phyloP scores from a whole-genome alignment of 2,888 invertebrate species.

The Criorhina ranunculi region DNA sequence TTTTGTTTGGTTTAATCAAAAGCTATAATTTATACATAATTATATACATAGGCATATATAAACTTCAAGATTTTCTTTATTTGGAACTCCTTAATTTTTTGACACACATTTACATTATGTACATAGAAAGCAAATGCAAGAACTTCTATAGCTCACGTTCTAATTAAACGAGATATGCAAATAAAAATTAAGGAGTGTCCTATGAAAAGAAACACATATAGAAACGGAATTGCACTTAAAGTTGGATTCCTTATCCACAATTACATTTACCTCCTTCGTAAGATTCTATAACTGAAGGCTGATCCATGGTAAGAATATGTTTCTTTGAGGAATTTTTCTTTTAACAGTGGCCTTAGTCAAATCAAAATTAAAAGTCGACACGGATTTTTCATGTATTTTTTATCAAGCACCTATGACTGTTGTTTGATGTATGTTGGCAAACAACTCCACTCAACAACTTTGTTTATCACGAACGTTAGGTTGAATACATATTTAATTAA shows the following conservation, averaged over 20 bases:
- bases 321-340: slow-evolving; percentile 19
- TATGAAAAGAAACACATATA: slow-evolving; percentile 17
- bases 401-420: slow-evolving; percentile 51
- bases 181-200: slow-evolving; percentile 65
- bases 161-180: slow-evolving; percentile 59
- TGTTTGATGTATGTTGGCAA: slow-evolving; percentile 42
- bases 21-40: slow-evolving; percentile 10
- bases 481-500: slow-evolving; percentile 38
- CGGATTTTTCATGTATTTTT: slow-evolving; percentile 40
- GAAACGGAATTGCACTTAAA: background rate
- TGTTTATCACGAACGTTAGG: slow-evolving; percentile 14
- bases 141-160: slow-evolving; percentile 8
- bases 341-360: slow-evolving; percentile 19
- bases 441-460: slow-evolving; percentile 30
- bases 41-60: background rate
- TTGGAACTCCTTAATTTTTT: slow-evolving; percentile 13
- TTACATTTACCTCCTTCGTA: slow-evolving; percentile 59
- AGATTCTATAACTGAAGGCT: slow-evolving; percentile 32
- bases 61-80: background rate
- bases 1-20: slow-evolving; percentile 3
- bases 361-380: slow-evolving; percentile 19
- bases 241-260: slow-evolving; percentile 16
- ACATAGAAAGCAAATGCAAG: slow-evolving; percentile 8
- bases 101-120: background rate
- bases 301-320: slow-evolving; percentile 47